Percentiles rank a stretch among this genome's conserved stretches.
phyloP scores from a whole-genome alignment of 1,140 invertebrate genomes.

The Drosophila ananassae region DNA sequence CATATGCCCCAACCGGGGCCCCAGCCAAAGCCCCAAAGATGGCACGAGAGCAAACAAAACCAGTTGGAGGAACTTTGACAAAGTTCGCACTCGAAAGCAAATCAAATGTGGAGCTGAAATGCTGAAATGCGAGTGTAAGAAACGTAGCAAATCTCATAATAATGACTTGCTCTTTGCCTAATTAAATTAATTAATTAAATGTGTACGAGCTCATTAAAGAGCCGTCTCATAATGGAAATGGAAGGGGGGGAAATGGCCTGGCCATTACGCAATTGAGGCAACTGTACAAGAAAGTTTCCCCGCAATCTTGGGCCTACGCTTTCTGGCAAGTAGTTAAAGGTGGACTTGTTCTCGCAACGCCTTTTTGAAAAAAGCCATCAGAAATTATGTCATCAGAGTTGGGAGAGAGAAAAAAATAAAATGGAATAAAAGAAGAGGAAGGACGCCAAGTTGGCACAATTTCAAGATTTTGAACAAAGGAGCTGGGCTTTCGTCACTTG shows the following conservation, averaged over 20 bases:
- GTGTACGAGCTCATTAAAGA: conserved; percentile 72
- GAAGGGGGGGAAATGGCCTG: conserved; percentile 13
- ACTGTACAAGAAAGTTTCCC: conserved; percentile 12
- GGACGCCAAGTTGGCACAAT: conserved; percentile 29
- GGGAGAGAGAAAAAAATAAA: background rate
- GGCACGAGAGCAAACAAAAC: conserved; percentile 47
- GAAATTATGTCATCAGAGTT: conserved; percentile 60
- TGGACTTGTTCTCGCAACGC: conserved; percentile 57
- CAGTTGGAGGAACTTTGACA: conserved; percentile 42
- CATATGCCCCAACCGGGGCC: conserved; percentile 2
- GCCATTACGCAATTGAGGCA: conserved; percentile 31
- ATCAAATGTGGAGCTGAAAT: conserved; percentile 46
- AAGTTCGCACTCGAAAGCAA: conserved; percentile 42
- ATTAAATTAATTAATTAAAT: conserved; percentile 80
- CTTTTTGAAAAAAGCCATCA: conserved; percentile 50
- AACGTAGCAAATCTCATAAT: conserved; percentile 61
- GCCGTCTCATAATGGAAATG: conserved; percentile 22
- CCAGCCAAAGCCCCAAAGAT: conserved; percentile 27
- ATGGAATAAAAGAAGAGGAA: conserved; percentile 3
- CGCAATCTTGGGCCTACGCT: conserved; percentile 21
- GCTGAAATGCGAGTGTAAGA: conserved; percentile 46
- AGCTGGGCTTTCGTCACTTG: conserved; percentile 51
- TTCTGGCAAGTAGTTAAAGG: conserved; percentile 1
- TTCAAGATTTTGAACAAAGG: conserved; percentile 21
- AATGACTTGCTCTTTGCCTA: conserved; percentile 57